A percentile compares a stretch with the other conserved stretches of the same genome.
Conservation (phyloP, 2,797 vertebrate genomes). For the Platalea minor region DNA sequence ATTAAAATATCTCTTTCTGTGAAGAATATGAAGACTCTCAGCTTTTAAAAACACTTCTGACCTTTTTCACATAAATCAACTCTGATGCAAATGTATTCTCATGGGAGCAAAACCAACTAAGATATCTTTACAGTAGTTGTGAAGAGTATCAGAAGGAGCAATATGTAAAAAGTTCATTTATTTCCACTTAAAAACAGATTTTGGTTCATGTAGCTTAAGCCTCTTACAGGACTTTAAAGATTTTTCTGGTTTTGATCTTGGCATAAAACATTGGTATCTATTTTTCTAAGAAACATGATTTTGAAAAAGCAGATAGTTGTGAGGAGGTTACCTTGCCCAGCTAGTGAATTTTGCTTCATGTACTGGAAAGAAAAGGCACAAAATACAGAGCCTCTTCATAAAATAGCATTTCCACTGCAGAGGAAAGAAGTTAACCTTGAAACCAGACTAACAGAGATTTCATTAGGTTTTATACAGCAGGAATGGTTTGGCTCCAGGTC, state of each 20-base stretch:
- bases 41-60: slow-evolving; percentile 13
- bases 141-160: neutral
- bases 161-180: neutral
- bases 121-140: neutral
- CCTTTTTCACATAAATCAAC: neutral
- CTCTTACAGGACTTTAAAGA: neutral
- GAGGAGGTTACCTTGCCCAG: neutral
- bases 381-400: neutral
- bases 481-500: neutral
- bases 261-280: neutral
- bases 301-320: neutral
- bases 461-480: neutral
- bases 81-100: neutral
- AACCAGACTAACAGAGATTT: neutral
- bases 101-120: neutral
- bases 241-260: neutral
- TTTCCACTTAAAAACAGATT: neutral
- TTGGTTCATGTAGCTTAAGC: neutral
- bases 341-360: neutral
- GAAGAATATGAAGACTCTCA: neutral
- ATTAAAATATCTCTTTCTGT: neutral
- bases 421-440: neutral
- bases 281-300: neutral
- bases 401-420: neutral
- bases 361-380: neutral